A percentile compares a stretch with the other conserved stretches of the same genome.
phyloP scores from a whole-genome alignment of 2,888 invertebrate species.

The Ectobius pallidus region DNA sequence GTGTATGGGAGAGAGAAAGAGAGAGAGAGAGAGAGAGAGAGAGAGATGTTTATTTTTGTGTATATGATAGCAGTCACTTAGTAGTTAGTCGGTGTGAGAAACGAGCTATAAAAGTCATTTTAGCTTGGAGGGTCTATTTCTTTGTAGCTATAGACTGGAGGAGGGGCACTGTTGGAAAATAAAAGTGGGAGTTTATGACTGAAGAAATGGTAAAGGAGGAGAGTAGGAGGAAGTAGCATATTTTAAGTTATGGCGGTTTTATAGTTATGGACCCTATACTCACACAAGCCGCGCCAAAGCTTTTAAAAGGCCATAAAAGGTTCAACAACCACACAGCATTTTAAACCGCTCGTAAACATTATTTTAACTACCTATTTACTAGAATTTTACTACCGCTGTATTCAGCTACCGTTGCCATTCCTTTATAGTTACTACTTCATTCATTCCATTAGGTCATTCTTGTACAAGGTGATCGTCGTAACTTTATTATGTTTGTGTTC shows the following conservation, averaged over 20 bases:
- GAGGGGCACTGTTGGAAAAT: not conserved
- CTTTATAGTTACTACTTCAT: too few relatives aligned
- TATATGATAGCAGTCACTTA: not conserved
- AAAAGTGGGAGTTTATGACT: not conserved
- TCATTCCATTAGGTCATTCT: not conserved
- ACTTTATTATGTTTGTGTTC: constrained; percentile 9
- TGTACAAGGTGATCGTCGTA: too few relatives aligned
- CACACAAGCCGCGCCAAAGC: constrained; percentile 5
- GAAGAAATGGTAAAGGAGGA: not conserved
- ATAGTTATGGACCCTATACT: constrained; percentile 26
- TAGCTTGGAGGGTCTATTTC: constrained; percentile 24
- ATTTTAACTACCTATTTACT: constrained; percentile 20
- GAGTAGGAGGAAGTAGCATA: constrained; percentile 11
- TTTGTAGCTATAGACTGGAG: constrained; percentile 20
- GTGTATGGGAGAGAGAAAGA: too few relatives aligned
- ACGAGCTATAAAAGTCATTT: constrained; percentile 36
- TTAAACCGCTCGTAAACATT: constrained; percentile 30
- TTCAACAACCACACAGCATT: constrained; percentile 23
- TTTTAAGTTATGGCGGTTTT: constrained; percentile 31
- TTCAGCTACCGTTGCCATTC: constrained; percentile 4
- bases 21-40: too few relatives aligned
- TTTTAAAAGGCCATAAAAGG: constrained; percentile 39
- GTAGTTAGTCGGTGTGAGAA: constrained; percentile 15
- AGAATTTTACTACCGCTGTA: constrained; percentile 14
- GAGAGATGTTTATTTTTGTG: constrained; percentile 1